Base-by-base conservation (phyloP, 2,797 vertebrate species). In the Poeciliopsis gracilis region DNA sequence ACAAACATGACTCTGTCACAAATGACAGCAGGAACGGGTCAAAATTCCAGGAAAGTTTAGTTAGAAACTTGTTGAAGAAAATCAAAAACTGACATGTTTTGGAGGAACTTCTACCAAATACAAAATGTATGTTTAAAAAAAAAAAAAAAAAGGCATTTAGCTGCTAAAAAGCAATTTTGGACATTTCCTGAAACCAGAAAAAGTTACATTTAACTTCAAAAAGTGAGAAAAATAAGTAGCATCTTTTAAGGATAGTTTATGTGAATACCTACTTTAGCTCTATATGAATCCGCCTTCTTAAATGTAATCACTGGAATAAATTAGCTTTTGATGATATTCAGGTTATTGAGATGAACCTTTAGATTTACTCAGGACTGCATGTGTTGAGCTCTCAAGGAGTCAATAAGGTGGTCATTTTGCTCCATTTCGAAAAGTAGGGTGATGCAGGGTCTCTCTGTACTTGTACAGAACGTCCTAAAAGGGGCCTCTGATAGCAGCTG, bases 301-400 rank as follows among this genome's bases (percentile, higher is more conserved):
- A 69, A 28, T 28, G 11, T 16, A 45, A 8, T 16, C 6, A 16
- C 67, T 71, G 41, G 63, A 20, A 18, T 25, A 67, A 16, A 16
- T 28, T 20, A 25, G 20, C 20, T 38, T 67, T 67, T 67, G 33
- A 66, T 66, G 61, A 66, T 10, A 66, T 66, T 66, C 33, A 23
- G 11, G 10, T 67, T 25, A 25, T 41, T 46, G 41, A 46, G 67
- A 15, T 45, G 25, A n/a, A 46, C 67, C 43, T 16, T 61, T 61
- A 33, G 18, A 30, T 30, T 46, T 46, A 15, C 13, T 28, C 73
- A 61, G 80, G 85, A 88, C 87, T 91, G 80, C 80, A 85, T 84
- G 84, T 82, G 82, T 83, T 83, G 82, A 88, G 79, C 87, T 82
- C 83, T 82, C 84, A 67, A 84, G 90, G 87, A 84, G 80, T 87